Conservation (phyloP, 1,140 invertebrate genomes). For the Zaprionus nigranus region DNA sequence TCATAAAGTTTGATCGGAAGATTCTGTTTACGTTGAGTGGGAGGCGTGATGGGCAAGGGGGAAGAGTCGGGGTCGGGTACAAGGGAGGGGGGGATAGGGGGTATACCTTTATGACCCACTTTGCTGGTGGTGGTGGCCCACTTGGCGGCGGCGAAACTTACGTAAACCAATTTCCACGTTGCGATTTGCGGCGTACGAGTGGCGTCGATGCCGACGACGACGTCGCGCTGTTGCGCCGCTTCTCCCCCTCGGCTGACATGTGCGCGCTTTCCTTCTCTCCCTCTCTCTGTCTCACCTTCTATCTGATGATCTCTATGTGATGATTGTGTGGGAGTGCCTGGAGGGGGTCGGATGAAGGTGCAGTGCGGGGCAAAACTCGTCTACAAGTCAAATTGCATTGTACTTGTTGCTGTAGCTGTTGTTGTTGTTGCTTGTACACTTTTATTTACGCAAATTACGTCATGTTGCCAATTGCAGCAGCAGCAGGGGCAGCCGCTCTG, state of each 20-base stretch:
- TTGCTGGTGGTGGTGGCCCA: slow-evolving; percentile 19
- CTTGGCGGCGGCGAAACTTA: slow-evolving; percentile 64
- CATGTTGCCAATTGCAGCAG: slow-evolving; percentile 64
- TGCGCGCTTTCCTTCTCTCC: not conserved
- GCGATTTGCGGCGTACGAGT: slow-evolving; percentile 70
- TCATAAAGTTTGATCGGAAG: slow-evolving; percentile 52
- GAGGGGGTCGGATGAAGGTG: not conserved
- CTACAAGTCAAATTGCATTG: slow-evolving; percentile 66
- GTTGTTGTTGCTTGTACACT: slow-evolving; percentile 37
- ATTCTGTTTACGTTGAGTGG: slow-evolving; percentile 33
- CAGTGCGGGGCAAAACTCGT: slow-evolving; percentile 1
- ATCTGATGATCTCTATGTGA: slow-evolving; percentile 16
- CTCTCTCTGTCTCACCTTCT: not conserved
- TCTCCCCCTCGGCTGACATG: slow-evolving; percentile 64
- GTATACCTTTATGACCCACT: slow-evolving; percentile 31
- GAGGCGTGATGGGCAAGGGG: not conserved
- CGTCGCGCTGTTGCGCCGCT: slow-evolving; percentile 49
- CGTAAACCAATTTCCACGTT: slow-evolving; percentile 84
- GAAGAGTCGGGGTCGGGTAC: fast-evolving
- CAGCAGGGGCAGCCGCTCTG: slow-evolving; percentile 47
- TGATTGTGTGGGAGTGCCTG: not conserved
- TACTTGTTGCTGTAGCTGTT: slow-evolving; percentile 41
- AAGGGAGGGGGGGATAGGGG: slow-evolving; percentile 43
- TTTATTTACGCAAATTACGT: slow-evolving; percentile 72
- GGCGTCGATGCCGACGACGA: slow-evolving; percentile 44